Evolutionary conservation across 2,113 vertebrate species (phyloP).

Genomic region (Tenrec ecaudatus): DNA sequence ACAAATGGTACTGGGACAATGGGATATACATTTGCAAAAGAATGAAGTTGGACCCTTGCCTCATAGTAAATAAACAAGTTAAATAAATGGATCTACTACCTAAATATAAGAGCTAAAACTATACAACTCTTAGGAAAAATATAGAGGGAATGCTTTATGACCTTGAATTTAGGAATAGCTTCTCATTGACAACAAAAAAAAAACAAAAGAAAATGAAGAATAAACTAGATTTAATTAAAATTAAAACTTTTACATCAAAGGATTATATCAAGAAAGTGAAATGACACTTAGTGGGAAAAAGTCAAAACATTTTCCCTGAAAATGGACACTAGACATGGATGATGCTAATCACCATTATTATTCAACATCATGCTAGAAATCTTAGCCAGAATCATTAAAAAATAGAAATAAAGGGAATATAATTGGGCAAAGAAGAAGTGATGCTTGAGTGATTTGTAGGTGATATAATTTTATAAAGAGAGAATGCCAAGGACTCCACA

Average conservation of each 20-base stretch:
- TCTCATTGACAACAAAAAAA: neutral
- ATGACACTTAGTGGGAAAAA: no score
- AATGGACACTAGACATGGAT: no score
- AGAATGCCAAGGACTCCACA: no score
- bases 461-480: no score
- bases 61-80: neutral
- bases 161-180: neutral
- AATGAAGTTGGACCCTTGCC: neutral
- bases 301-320: no score
- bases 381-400: no score
- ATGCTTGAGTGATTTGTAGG: no score
- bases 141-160: neutral
- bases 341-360: no score
- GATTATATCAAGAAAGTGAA: neutral
- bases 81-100: neutral
- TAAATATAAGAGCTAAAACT: neutral
- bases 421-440: no score
- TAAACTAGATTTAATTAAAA: neutral
- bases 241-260: neutral
- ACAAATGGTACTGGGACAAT: neutral
- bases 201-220: neutral
- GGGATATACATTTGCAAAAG: neutral
- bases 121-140: neutral
- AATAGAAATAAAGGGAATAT: no score
- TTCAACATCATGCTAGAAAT: no score